Conservation (phyloP, 2,888 invertebrate genomes). For the Selenia dentaria region DNA sequence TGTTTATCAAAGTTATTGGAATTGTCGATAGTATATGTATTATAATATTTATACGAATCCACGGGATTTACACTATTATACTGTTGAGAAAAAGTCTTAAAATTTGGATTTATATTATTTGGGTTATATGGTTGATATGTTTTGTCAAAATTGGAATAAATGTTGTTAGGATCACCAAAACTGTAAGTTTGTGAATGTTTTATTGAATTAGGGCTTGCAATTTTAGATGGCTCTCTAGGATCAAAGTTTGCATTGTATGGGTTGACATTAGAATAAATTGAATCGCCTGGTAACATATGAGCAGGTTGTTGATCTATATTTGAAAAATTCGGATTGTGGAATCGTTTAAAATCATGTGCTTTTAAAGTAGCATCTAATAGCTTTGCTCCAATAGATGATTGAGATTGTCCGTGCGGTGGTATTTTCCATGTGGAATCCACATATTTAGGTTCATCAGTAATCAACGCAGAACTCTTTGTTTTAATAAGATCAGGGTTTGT, state of each 20-base stretch:
- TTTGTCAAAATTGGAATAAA: neutral
- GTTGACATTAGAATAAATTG: neutral
- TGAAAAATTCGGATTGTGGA: too few species aligned
- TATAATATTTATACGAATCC: neutral
- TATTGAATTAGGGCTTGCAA: neutral
- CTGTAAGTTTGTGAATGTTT: neutral
- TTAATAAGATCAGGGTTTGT: too few species aligned
- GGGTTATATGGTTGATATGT: neutral
- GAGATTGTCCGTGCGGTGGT: neutral
- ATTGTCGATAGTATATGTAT: neutral
- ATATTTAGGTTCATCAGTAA: neutral
- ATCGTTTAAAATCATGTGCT: neutral
- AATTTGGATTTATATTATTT: neutral
- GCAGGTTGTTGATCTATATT: neutral
- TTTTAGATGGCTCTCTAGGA: neutral
- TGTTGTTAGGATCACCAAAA: neutral
- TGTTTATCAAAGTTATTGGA: neutral
- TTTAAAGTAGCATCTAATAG: constrained; percentile 5
- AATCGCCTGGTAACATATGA: neutral
- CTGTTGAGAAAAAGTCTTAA: neutral
- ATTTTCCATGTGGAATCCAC: neutral
- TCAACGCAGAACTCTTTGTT: neutral
- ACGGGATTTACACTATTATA: neutral
- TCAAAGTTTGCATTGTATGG: neutral
- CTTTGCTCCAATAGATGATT: neutral